Percentiles rank a stretch among this genome's conserved stretches.
Evolutionary conservation across 2,888 invertebrate genomes (phyloP).

Genomic region (Zootermopsis nevadensis): DNA sequence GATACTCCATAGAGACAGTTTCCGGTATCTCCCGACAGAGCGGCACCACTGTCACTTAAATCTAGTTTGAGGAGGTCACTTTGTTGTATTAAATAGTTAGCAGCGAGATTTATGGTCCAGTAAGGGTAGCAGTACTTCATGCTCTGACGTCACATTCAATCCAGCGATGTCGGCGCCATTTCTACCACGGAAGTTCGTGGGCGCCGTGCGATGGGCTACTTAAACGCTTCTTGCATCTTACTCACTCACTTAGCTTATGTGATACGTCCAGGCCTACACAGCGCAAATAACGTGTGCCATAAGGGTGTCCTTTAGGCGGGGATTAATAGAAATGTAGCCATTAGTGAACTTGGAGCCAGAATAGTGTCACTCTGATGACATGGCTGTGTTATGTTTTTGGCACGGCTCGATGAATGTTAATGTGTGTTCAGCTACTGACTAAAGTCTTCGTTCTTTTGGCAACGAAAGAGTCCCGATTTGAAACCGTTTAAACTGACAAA

Average conservation of each 20-base stretch:
- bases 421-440: constrained; percentile 12
- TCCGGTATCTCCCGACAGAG: constrained; percentile 42
- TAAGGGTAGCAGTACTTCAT: constrained; percentile 12
- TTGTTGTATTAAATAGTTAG: constrained; percentile 43
- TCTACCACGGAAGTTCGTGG: constrained; percentile 23
- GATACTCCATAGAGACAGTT: constrained; percentile 29
- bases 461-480: background rate
- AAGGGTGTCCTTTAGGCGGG: background rate
- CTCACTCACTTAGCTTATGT: constrained; percentile 5
- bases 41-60: constrained; percentile 41
- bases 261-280: background rate
- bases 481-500: constrained; percentile 1
- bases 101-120: constrained; percentile 34
- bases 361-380: background rate
- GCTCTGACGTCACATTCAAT: constrained; percentile 21
- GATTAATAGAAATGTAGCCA: background rate
- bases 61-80: constrained; percentile 36
- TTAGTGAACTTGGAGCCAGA: background rate
- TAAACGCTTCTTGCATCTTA: constrained; percentile 14
- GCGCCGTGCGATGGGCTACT: constrained; percentile 26
- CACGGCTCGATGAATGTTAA: constrained; percentile 11
- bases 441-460: constrained; percentile 34
- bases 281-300: background rate
- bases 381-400: background rate
- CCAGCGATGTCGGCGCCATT: constrained; percentile 33